phyloP scores from a whole-genome alignment of 1,140 invertebrate species.

The Reticulitermes speratus region DNA sequence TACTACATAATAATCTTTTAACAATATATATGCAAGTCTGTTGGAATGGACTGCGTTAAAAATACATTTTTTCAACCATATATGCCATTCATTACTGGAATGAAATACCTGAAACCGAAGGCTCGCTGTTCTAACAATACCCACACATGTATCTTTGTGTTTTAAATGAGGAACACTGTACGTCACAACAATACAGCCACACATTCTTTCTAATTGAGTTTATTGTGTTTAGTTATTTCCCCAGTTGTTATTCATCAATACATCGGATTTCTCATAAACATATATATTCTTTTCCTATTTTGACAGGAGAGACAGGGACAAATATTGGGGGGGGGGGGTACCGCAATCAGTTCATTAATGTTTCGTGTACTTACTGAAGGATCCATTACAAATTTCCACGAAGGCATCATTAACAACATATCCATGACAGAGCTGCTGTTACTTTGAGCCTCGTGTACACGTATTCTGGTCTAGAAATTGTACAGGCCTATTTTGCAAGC shows the following conservation, averaged over 20 bases:
- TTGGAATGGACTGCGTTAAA: constrained; percentile 13
- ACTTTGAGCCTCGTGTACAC: not conserved
- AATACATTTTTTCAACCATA: not conserved
- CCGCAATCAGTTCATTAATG: constrained; percentile 9
- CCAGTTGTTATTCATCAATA: not conserved
- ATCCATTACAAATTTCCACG: constrained; percentile 16
- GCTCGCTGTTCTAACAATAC: not conserved
- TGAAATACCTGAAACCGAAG: not conserved
- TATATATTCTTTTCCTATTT: not conserved
- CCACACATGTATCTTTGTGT: constrained; percentile 1
- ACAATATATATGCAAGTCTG: not conserved
- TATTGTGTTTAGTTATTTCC: constrained; percentile 3
- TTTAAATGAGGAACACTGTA: constrained; percentile 10
- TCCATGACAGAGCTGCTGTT: not conserved
- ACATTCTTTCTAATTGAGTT: constrained; percentile 10
- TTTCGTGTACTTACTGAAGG: not conserved
- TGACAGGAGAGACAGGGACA: not conserved
- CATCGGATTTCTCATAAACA: not conserved
- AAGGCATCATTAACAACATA: not conserved
- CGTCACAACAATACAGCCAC: not conserved
- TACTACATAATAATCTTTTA: not conserved
- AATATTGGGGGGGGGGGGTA: not conserved
- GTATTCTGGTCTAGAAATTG: not conserved
- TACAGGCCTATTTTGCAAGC: constrained; percentile 1
- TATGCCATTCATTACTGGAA: constrained; percentile 1